Percentiles rank a stretch among this genome's conserved stretches.
Evolutionary conservation across 1,140 invertebrate species (phyloP).

Genomic region (Popillia japonica): DNA sequence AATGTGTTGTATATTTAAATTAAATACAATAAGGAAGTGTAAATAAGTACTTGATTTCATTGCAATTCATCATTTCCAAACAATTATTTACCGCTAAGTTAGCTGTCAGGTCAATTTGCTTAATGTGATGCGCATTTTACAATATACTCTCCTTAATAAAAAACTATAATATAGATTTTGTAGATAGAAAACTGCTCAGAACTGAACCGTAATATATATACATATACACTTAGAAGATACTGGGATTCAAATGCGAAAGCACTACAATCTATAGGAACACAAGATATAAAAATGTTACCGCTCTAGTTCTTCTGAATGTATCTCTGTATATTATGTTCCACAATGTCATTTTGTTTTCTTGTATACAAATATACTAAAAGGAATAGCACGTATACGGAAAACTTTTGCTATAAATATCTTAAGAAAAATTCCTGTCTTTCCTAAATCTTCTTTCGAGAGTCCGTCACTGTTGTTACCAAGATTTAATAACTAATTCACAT

Average conservation of each 20-base stretch:
- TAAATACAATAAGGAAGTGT: no score
- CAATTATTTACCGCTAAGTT: no score
- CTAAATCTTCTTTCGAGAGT: background rate
- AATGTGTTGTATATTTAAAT: no score
- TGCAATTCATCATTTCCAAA: background rate
- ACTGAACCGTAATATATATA: background rate
- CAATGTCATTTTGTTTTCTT: constrained; percentile 11
- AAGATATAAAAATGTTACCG: constrained; percentile 6
- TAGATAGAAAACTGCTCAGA: background rate
- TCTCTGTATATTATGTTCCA: background rate
- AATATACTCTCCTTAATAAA: no score
- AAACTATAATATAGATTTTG: background rate
- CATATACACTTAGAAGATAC: background rate
- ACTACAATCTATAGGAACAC: background rate
- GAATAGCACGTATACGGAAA: background rate
- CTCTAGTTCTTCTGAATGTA: constrained; percentile 6
- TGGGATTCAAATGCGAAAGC: background rate
- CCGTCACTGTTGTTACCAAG: no score
- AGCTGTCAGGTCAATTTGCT: no score
- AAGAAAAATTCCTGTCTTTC: background rate
- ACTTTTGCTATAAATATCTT: background rate
- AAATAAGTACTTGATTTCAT: no score
- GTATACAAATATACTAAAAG: constrained; percentile 8
- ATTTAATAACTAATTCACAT: no score
- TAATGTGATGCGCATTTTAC: no score